Conservation (phyloP, 2,888 invertebrate species). For the Lathronympha strigana region DNA sequence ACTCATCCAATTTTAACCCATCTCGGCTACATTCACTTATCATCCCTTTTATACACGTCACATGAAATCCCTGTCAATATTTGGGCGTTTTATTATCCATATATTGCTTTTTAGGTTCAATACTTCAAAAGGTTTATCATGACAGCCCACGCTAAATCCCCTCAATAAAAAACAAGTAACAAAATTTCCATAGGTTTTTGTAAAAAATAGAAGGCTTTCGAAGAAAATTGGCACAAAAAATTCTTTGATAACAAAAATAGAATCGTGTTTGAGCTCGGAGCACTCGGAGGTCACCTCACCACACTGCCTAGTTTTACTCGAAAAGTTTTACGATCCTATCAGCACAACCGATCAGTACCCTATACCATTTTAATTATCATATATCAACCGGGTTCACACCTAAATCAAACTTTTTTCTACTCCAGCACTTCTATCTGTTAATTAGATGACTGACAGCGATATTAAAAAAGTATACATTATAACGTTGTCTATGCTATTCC, state of each 20-base stretch:
- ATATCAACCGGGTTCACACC: no score
- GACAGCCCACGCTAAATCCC: conserved; percentile 2
- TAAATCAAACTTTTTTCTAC: no score
- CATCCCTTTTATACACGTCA: not conserved
- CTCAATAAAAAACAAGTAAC: conserved; percentile 5
- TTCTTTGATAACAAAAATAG: conserved; percentile 1
- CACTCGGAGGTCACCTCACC: no score
- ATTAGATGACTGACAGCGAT: no score
- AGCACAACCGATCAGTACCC: no score
- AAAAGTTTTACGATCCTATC: no score
- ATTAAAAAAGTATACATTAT: no score
- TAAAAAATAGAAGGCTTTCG: conserved; percentile 5
- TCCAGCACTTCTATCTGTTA: no score
- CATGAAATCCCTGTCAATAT: conserved; percentile 17
- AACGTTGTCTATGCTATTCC: no score
- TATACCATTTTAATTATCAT: no score
- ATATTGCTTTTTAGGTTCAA: conserved; percentile 3
- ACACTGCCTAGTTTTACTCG: no score
- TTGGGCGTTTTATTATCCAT: not conserved
- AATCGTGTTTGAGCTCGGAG: conserved; percentile 1
- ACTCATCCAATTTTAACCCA: not conserved
- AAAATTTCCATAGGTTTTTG: conserved; percentile 1
- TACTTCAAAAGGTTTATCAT: conserved; percentile 20
- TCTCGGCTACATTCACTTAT: not conserved
- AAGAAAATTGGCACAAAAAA: conserved; percentile 6